These are phyloP conservation scores for Cyphomyrus discorhynchus DNA, from an alignment of 2,113 vertebrate species.

Conservation along the genomic window DNA sequence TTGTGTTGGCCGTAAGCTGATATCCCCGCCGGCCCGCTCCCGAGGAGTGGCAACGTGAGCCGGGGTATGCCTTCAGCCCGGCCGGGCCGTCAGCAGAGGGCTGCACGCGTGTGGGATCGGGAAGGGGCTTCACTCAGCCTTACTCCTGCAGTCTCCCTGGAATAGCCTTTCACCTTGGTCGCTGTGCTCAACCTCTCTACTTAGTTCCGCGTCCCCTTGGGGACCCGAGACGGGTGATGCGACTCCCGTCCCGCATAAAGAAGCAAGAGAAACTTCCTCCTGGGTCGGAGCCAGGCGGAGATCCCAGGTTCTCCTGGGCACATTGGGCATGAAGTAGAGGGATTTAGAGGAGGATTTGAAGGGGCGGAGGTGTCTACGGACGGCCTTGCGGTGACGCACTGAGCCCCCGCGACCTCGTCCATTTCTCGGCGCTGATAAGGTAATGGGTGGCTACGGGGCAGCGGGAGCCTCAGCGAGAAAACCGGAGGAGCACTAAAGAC, in stretches of 20 bases:
- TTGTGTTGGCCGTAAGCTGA: slow-evolving; percentile 36
- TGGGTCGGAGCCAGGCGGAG: not conserved
- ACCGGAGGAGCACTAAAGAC: not conserved
- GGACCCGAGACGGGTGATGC: not conserved
- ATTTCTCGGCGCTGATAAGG: not conserved
- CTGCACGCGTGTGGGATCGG: not conserved
- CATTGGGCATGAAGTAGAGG: not conserved
- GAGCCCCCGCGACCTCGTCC: not conserved
- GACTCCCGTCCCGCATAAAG: not conserved
- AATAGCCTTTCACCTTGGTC: not conserved
- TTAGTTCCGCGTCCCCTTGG: not conserved
- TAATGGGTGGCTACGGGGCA: not conserved
- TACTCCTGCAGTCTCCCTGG: not conserved
- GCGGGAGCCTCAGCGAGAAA: not conserved
- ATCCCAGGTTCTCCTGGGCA: not conserved
- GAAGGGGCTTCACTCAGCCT: not conserved
- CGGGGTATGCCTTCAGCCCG: slow-evolving; percentile 20
- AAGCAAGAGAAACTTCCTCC: not conserved
- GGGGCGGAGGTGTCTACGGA: not conserved
- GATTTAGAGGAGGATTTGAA: not conserved
- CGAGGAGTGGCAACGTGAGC: slow-evolving; percentile 23
- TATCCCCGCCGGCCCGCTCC: slow-evolving; percentile 4
- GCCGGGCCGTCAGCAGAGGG: not conserved
- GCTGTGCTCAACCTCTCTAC: not conserved
- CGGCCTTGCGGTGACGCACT: not conserved